phyloP scores from a whole-genome alignment of 1,140 invertebrate species.

The Eumaeus atala region DNA sequence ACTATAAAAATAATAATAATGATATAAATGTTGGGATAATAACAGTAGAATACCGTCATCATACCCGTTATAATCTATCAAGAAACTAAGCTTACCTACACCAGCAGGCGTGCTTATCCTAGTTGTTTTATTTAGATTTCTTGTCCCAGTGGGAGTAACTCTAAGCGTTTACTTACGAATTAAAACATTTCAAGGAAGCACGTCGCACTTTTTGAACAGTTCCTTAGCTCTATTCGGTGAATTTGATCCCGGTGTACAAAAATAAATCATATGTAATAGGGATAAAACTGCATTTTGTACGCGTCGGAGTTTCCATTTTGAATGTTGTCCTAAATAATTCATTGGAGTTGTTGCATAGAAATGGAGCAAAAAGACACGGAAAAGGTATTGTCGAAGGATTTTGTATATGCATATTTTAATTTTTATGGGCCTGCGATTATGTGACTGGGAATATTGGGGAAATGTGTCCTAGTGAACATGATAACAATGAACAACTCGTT shows the following conservation, averaged over 20 bases:
- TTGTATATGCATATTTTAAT: neutral
- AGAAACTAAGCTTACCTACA: no score
- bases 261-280: neutral
- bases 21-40: no score
- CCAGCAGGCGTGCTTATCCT: no score
- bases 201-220: neutral
- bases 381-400: constrained; percentile 2
- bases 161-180: neutral
- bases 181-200: neutral
- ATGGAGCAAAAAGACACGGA: constrained; percentile 1
- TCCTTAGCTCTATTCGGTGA: neutral
- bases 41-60: no score
- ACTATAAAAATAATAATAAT: no score
- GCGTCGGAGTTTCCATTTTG: neutral
- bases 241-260: neutral
- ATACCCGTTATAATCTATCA: no score
- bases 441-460: no score
- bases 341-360: constrained; percentile 9
- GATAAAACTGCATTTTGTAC: constrained; percentile 4
- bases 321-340: constrained; percentile 9
- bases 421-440: neutral
- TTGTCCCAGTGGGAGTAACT: no score
- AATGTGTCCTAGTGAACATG: no score
- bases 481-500: no score
- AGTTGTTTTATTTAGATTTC: no score